Conservation (phyloP, 2,113 vertebrate genomes). For the Pristiophorus japonicus region DNA sequence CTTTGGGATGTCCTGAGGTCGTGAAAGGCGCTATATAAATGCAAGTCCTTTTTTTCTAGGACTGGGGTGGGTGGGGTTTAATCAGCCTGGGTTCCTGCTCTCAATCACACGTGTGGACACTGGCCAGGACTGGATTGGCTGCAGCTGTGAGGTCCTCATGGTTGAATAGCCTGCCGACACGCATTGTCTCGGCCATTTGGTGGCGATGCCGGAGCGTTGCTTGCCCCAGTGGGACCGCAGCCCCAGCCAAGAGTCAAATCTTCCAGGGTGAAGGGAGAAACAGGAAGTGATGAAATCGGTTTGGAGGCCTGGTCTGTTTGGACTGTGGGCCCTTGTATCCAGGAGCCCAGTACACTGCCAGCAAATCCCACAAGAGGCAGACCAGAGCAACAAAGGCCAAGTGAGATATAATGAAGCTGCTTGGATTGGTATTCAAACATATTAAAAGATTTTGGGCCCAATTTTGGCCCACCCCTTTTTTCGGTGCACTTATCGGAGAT, state of each 20-base stretch:
- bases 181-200: too few species aligned
- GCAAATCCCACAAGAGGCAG: not conserved
- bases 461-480: too few species aligned
- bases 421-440: conserved; percentile 5
- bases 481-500: too few species aligned
- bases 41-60: not conserved
- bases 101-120: not conserved
- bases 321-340: too few species aligned
- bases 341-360: not conserved
- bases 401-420: not conserved
- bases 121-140: not conserved
- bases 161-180: not conserved
- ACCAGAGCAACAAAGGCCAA: not conserved
- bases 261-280: not conserved
- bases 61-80: not conserved
- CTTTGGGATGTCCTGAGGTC: not conserved
- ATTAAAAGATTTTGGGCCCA: conserved; percentile 13
- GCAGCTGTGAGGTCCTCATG: too few species aligned
- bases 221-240: not conserved
- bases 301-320: too few species aligned
- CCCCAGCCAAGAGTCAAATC: not conserved
- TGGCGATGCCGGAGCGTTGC: not conserved
- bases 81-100: not conserved
- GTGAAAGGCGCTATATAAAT: not conserved
- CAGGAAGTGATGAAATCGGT: too few species aligned